A percentile compares a stretch with the other conserved stretches of the same genome.
Conservation (phyloP, 2,888 invertebrate genomes). For the Silvanus unidentatus region DNA sequence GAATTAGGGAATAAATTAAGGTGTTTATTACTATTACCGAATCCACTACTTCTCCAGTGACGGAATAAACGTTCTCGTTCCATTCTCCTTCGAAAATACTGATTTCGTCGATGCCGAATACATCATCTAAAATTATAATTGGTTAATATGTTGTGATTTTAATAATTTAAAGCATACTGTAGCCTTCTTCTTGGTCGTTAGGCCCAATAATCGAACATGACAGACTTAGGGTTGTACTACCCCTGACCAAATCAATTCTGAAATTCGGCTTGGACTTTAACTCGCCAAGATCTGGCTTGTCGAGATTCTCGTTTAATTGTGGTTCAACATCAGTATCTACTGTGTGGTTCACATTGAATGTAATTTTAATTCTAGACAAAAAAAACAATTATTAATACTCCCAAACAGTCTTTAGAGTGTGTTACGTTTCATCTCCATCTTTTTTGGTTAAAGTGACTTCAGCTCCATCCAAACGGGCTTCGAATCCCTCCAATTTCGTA, state of each 20-base stretch:
- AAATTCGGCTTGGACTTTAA: conserved; percentile 91
- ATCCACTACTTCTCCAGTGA: conserved; percentile 91
- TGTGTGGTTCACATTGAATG: conserved; percentile 91
- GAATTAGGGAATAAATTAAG: not conserved
- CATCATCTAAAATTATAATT: conserved; percentile 59
- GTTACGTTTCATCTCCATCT: conserved; percentile 63
- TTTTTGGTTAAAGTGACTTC: conserved; percentile 78
- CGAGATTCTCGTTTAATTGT: conserved; percentile 54
- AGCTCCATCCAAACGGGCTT: conserved; percentile 71
- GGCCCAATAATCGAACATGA: conserved; percentile 74
- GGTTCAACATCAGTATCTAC: conserved; percentile 77
- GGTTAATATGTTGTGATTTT: not conserved
- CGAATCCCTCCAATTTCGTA: conserved; percentile 74
- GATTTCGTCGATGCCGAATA: conserved; percentile 91
- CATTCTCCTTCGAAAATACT: conserved; percentile 83
- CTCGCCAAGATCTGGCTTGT: conserved; percentile 72
- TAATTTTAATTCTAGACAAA: conserved; percentile 60
- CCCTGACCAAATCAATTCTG: conserved; percentile 77
- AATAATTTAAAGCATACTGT: conserved; percentile 50
- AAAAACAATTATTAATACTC: not conserved
- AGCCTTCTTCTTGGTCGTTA: conserved; percentile 62
- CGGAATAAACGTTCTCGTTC: conserved; percentile 81
- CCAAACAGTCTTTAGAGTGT: not conserved
- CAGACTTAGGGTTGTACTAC: conserved; percentile 72
- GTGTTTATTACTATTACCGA: conserved; percentile 76